Base-by-base conservation (phyloP, 2,797 vertebrate genomes). In the Apogon talboti region DNA sequence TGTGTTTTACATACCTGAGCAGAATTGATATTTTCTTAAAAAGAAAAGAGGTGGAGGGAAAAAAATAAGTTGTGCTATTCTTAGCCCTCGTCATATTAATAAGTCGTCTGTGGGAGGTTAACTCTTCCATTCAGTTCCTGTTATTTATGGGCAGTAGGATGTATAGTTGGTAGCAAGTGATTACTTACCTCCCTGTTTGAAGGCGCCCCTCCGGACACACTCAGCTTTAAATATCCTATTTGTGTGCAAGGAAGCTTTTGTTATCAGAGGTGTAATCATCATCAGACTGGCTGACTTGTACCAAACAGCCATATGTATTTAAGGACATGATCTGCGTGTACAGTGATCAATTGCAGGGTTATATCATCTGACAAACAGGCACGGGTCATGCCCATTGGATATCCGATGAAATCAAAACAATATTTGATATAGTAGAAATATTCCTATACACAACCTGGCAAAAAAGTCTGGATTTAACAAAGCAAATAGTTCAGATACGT, bases 311-410 rank as follows among this genome's bases (percentile, higher is more conserved):
- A 75, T 81, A 75, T 81, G 56, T 73, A 86, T 91, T 89, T 91
- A 89, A 92, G 92, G 88, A 89, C 84, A 40, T 40, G 67, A 88
- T 81, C 78, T 82, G 76, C 75, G 84, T 91, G 90, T 91, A 90
- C 89, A 67, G 30, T 53, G 47, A 76, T 66, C 61, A 61, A 64
- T 30, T 62, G 47, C 41, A 15, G 45, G 72, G 69, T 87, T 69
- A 79, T 93, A 93, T 92, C 89, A 82, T 88, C 90, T 92, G 88
- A 79, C 85, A 66, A 54, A 57, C 74, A 91, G 91, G 78, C 90
- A 90, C 92, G 82, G 76, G 56, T 88, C 84, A 86, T 83, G 81
- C 86, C 38, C 9, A 35, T 3, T 35, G 33, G 3, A 10, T 35
- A 35, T 35, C 33, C 9, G 9, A 35, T 35, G 9, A 35, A 35